Evolutionary conservation across 1,140 invertebrate species (phyloP).

Genomic region (Pseudobourletiella spinata): DNA sequence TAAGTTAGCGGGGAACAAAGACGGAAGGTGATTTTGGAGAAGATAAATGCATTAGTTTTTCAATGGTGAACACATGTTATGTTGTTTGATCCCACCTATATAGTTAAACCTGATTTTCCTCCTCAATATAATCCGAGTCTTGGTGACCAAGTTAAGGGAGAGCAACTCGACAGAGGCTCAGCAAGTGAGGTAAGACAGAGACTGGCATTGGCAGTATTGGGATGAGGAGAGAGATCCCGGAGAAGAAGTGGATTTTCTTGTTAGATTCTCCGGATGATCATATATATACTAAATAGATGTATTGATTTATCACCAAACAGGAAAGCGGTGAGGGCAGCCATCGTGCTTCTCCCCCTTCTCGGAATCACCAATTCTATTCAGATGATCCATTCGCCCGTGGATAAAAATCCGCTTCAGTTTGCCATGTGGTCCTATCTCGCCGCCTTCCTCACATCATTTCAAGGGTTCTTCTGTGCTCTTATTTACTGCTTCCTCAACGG

Average conservation of each 20-base stretch:
- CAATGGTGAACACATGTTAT: too few species aligned
- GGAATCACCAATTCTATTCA: conserved; percentile 44
- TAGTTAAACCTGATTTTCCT: conserved; percentile 49
- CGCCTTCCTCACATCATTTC: conserved; percentile 44
- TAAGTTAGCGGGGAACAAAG: conserved; percentile 21
- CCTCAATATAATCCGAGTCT: conserved; percentile 47
- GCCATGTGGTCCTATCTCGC: conserved; percentile 44
- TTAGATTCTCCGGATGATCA: too few species aligned
- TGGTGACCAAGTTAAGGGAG: conserved; percentile 49
- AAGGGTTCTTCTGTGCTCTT: conserved; percentile 48
- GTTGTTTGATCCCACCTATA: too few species aligned
- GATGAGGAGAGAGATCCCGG: not conserved
- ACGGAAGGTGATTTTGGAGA: too few species aligned
- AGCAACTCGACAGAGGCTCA: conserved; percentile 45
- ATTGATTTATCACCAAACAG: too few species aligned
- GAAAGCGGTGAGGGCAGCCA: conserved; percentile 44
- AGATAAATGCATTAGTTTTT: too few species aligned
- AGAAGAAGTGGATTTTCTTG: not conserved
- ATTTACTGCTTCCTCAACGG: conserved; percentile 50
- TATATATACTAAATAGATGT: too few species aligned
- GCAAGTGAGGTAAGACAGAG: conserved; percentile 45
- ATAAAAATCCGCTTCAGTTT: conserved; percentile 40
- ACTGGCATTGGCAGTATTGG: not conserved
- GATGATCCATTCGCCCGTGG: conserved; percentile 41
- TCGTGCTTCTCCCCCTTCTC: conserved; percentile 44